These are phyloP conservation scores for Bujurquina vittata DNA, from an alignment of 2,113 vertebrate species.

Conservation along the genomic window DNA sequence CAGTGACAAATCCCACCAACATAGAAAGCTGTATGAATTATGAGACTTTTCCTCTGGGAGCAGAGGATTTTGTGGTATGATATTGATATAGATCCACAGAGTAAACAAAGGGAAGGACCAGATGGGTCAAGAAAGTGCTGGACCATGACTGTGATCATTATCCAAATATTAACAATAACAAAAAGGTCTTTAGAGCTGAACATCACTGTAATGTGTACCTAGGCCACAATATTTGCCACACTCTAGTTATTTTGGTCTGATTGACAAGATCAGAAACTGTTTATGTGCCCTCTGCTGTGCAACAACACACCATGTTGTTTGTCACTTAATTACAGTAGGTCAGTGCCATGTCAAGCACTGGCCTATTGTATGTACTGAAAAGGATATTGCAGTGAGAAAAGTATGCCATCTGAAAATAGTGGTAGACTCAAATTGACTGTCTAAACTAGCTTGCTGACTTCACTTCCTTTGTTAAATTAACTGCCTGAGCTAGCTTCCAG, in stretches of 20 bases:
- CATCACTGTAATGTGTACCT: not conserved
- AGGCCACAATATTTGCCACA: not conserved
- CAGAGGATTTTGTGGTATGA: not conserved
- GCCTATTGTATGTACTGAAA: too few relatives aligned
- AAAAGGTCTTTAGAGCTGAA: not conserved
- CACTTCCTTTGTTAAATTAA: conserved; percentile 17
- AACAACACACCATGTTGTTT: not conserved
- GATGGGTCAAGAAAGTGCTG: not conserved
- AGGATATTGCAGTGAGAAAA: too few relatives aligned
- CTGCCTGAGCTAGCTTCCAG: conserved; percentile 1
- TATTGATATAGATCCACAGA: not conserved
- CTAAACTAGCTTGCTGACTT: not conserved
- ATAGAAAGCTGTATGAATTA: not conserved
- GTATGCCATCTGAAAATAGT: not conserved
- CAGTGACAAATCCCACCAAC: conserved; percentile 6
- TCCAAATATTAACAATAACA: not conserved
- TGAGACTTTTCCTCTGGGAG: not conserved
- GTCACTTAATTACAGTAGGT: not conserved
- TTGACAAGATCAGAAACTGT: not conserved
- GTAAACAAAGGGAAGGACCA: not conserved
- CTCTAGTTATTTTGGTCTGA: not conserved
- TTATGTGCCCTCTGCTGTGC: not conserved
- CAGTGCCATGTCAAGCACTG: too few relatives aligned
- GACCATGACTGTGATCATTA: not conserved
- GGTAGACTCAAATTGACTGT: not conserved